phyloP scores from a whole-genome alignment of 2,888 invertebrate genomes.

The Drosophila parthenogenetica region DNA sequence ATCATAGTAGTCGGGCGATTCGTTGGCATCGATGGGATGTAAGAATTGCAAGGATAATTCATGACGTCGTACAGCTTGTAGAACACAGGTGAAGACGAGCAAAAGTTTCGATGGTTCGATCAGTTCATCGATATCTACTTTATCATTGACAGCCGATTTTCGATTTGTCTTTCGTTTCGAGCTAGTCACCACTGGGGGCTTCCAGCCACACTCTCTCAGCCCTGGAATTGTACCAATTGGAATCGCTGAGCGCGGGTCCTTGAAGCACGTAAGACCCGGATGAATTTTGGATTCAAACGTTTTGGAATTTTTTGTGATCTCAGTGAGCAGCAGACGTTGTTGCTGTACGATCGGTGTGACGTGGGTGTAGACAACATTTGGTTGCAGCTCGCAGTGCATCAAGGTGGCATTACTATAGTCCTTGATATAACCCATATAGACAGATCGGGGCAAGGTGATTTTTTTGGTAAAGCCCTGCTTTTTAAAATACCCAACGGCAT shows the following conservation, averaged over 20 bases:
- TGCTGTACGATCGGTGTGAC: constrained; percentile 91
- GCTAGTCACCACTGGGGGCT: constrained; percentile 86
- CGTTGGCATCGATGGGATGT: constrained; percentile 95
- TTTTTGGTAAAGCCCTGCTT: background rate
- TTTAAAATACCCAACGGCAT: constrained; percentile 6
- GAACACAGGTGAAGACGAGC: constrained; percentile 87
- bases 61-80: constrained; percentile 88
- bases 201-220: constrained; percentile 93
- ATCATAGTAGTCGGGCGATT: constrained; percentile 98
- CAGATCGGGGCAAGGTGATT: background rate
- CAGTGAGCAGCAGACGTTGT: constrained; percentile 92
- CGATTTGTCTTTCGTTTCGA: constrained; percentile 77
- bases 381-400: constrained; percentile 98
- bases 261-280: constrained; percentile 94
- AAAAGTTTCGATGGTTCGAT: constrained; percentile 88
- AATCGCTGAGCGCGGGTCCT: constrained; percentile 92
- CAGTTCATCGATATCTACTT: background rate
- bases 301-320: constrained; percentile 88
- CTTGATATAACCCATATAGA: background rate
- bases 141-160: constrained; percentile 83
- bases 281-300: constrained; percentile 85
- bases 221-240: constrained; percentile 75
- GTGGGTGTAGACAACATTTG: constrained; percentile 96
- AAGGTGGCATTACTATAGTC: constrained; percentile 90
- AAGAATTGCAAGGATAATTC: background rate